Conservation (phyloP, 1,140 invertebrate genomes). For the Sipha flava region DNA sequence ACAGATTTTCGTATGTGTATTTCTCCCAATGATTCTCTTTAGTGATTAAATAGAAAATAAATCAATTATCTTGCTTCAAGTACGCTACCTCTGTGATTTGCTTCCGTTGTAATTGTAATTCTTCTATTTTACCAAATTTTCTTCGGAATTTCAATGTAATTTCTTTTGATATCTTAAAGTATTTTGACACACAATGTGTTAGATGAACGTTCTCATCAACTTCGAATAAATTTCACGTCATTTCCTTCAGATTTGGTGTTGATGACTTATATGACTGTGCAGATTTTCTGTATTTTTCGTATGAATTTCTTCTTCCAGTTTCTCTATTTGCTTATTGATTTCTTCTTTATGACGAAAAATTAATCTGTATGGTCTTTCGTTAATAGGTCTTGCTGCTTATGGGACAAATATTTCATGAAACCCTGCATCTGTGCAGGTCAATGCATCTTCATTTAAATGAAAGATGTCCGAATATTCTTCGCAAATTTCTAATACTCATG, state of each 20-base stretch:
- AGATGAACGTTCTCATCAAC: background rate
- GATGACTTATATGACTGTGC: background rate
- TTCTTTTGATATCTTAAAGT: background rate
- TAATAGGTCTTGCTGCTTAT: conserved; percentile 35
- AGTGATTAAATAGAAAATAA: background rate
- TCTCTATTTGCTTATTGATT: conserved; percentile 35
- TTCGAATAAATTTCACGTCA: background rate
- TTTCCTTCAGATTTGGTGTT: background rate
- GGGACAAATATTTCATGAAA: conserved; percentile 37
- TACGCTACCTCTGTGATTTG: background rate
- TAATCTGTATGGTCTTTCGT: conserved; percentile 41
- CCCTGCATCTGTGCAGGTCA: background rate
- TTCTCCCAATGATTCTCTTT: background rate
- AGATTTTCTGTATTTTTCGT: background rate
- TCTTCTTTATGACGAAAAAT: conserved; percentile 38
- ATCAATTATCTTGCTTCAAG: background rate
- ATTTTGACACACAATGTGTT: background rate
- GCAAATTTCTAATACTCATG: conserved; percentile 4
- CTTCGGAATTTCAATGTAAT: background rate
- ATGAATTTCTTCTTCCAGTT: background rate
- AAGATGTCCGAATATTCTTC: conserved; percentile 33
- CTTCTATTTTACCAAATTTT: background rate
- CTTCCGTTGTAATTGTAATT: background rate
- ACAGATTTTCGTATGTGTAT: background rate
- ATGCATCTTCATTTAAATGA: conserved; percentile 23